These are phyloP conservation scores for Tetragonula carbonaria DNA, from an alignment of 2,888 invertebrate species.

Conservation along the genomic window DNA sequence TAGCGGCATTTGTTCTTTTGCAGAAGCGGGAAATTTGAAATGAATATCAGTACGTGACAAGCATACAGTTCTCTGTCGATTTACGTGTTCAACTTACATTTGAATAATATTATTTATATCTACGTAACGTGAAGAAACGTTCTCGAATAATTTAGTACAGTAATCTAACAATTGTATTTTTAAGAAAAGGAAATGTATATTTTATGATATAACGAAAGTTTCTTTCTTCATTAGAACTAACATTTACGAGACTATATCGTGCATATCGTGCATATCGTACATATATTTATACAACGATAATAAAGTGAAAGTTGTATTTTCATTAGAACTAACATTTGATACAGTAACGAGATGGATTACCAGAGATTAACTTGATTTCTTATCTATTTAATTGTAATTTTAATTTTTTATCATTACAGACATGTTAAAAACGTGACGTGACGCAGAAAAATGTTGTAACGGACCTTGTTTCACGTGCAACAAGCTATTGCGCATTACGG, in stretches of 20 bases:
- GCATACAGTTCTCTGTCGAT: no score
- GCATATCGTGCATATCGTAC: no score
- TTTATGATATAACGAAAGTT: neutral
- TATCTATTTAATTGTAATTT: neutral
- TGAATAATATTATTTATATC: neutral
- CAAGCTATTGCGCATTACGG: constrained; percentile 23
- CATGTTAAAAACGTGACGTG: neutral
- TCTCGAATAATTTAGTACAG: neutral
- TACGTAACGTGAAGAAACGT: neutral
- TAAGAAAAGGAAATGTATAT: neutral
- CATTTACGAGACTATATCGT: no score
- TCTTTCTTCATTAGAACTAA: neutral
- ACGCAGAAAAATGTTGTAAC: constrained; percentile 39
- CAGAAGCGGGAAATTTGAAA: neutral
- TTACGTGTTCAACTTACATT: neutral
- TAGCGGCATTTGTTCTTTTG: neutral
- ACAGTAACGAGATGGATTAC: neutral
- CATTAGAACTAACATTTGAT: neutral
- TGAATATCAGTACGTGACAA: neutral
- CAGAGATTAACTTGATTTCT: neutral
- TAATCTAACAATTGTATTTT: neutral
- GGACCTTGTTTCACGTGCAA: constrained; percentile 47
- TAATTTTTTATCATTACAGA: neutral
- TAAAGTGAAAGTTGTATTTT: neutral
- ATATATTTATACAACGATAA: no score